Conservation (phyloP, 2,888 invertebrate genomes). For the Acanthoscelides obtectus region DNA sequence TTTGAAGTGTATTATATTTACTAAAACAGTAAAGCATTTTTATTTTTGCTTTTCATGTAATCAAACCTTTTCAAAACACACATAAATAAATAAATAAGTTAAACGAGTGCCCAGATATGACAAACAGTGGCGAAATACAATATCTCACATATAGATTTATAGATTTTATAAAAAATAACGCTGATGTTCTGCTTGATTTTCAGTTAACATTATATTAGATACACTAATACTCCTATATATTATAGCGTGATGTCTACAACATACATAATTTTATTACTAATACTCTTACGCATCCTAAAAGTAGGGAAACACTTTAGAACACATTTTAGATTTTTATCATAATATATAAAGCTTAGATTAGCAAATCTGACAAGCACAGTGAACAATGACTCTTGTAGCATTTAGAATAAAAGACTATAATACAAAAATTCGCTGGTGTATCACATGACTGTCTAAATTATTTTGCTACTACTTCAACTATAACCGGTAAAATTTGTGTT, state of each 20-base stretch:
- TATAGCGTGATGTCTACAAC: not conserved
- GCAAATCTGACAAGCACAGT: not conserved
- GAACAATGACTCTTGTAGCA: not conserved
- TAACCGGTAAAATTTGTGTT: not conserved
- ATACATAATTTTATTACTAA: not conserved
- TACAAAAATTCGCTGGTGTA: not conserved
- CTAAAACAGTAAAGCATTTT: too few species aligned
- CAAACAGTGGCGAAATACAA: not conserved
- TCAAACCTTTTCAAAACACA: slow-evolving; percentile 6
- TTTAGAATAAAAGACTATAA: not conserved
- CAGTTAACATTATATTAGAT: not conserved
- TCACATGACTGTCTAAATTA: not conserved
- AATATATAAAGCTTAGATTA: not conserved
- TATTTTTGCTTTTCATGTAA: slow-evolving; percentile 6
- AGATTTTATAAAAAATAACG: not conserved
- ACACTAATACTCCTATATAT: not conserved
- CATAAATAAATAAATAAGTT: not conserved
- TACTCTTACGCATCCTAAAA: not conserved
- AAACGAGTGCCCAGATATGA: not conserved
- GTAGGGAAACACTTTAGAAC: not conserved
- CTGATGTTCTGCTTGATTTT: not conserved
- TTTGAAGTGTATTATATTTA: too few species aligned
- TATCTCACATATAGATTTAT: not conserved
- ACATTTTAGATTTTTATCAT: not conserved
- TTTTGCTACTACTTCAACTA: not conserved